Base-by-base conservation (phyloP, 2,888 invertebrate species). In the Itoplectis maculator region DNA sequence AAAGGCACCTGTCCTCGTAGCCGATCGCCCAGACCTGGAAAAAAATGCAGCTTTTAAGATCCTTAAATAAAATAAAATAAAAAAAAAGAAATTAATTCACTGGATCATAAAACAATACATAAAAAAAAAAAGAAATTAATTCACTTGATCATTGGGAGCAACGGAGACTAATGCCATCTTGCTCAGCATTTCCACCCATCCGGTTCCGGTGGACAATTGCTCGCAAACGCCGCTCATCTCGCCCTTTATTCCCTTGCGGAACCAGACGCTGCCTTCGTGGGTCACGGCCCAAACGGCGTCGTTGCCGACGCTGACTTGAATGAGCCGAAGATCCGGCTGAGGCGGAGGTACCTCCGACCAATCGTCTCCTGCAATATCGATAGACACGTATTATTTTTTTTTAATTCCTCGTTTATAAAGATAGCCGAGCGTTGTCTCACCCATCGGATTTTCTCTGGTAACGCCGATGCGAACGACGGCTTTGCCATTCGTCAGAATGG, bases 111-210 rank as follows among this genome's bases (percentile, higher is more conserved):
- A 18, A 45, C 0, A 29, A 5, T 4, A 61, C 63, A 40, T n/a
- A 29, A 11, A 29, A 35, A 45, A 6, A 40, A 0, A 11, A 68
- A 1, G 13, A 3, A 70, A 56, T 13, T 23, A 1, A 56, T 56
- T 81, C 86, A 94, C 95, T 94, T 98, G 98, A 93, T 98, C 98
- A 93, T 97, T 97, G 13, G 96, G 94, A 42, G 97, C 96, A 77
- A 98, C 96, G n/a, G 97, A 96, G 63, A 98, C 94, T 90, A 96
- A 94, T 23, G 95, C 94, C 95, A 98, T 96, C 91, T 96, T 95
- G 61, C 97, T 97, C 82, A 97, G 96, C 95, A 98, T 97, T 94
- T 97, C 97, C 37, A 98, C 95, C 98, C 98, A 98, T 35, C 96
- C 96, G 89, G 94, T 96, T 4, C 98, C 98, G 88, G 95, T 95